Evolutionary conservation across 92 coral and sea anemone genomes (phyloP), one percentile per base, ranked within the genome.

Genomic region (Umimayanthus kanabou): DNA sequence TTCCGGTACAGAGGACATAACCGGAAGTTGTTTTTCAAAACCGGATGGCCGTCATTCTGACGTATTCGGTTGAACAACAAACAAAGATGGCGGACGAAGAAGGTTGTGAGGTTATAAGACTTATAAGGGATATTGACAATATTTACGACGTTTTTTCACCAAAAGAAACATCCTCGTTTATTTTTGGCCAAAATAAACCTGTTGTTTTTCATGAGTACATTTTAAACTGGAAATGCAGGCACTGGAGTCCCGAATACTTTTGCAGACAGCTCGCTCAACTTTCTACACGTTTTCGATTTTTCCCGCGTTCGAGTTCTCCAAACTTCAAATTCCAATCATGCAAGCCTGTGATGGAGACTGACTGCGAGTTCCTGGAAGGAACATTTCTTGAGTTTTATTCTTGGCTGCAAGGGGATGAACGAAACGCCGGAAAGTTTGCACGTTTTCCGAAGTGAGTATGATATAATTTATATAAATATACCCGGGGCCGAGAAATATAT

Each of bases 161-260:
- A 47, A 71, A 83, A 71, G 87, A 69, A 47, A 26, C 65, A 8
- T 72, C 42, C 26, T 70, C 42, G 33, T 71, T 83, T 47, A 83
- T 83, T 83, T 70, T 49, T 45, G 18, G 79, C 55, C 89, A 89
- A 28, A 85, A 75, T 13, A 92, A 92, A 49, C 98, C 98, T 25
- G 82, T 87, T 43, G 91, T 93, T 55, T 90, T 96, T 76, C 77
- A 89, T 61, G 91, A 91, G 53, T 92, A 93, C 55, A 92, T 91
- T 26, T 84, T 87, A 37, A 64, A 90, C 13, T 96, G 98, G 98
- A 81, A 85, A 69, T 94, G 98, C 64, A 86, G 91, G 22, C 64
- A 39, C 16, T 96, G 98, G 98, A 93, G 92, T 25, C 98, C 98
- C 28, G 91, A 90, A 89, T 93, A 76, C 86, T 90, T 96, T 73